phyloP scores from a whole-genome alignment of 2,888 invertebrate genomes.

The Tolmerus cingulatus region DNA sequence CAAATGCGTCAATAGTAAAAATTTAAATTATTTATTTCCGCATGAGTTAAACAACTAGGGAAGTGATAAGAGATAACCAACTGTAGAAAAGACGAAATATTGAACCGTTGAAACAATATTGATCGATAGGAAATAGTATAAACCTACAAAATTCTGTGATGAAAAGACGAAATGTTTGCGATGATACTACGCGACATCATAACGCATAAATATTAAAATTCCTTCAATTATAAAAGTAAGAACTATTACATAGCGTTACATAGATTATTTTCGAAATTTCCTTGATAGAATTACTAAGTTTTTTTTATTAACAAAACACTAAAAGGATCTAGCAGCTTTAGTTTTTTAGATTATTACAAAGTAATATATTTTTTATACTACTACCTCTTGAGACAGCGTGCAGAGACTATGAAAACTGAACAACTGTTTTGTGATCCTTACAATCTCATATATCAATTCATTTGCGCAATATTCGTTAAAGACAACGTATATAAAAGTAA shows the following conservation, averaged over 20 bases:
- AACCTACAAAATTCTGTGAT: conserved; percentile 39
- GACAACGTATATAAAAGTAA: conserved; percentile 1
- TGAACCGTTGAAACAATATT: neutral
- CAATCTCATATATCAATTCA: conserved; percentile 15
- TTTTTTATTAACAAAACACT: neutral
- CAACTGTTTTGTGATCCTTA: conserved; percentile 27
- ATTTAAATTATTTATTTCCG: neutral
- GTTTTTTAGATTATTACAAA: conserved; percentile 37
- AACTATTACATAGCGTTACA: conserved; percentile 10
- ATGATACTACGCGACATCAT: conserved; percentile 11
- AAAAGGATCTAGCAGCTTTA: conserved; percentile 11
- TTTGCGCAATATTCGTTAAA: conserved; percentile 17
- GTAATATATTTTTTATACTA: conserved; percentile 43
- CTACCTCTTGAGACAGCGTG: conserved; percentile 34
- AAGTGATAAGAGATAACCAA: neutral
- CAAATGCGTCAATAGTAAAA: neutral
- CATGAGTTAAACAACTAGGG: neutral
- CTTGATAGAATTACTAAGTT: conserved; percentile 3
- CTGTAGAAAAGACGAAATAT: neutral
- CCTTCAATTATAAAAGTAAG: conserved; percentile 14
- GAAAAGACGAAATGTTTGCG: conserved; percentile 19
- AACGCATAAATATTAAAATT: conserved; percentile 21
- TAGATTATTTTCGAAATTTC: conserved; percentile 10
- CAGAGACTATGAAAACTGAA: conserved; percentile 21
- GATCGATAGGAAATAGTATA: neutral